A percentile compares a stretch with the other conserved stretches of the same genome.
These are phyloP conservation scores for Megalops cyprinoides DNA, from an alignment of 2,797 vertebrate genomes.

Conservation along the genomic window DNA sequence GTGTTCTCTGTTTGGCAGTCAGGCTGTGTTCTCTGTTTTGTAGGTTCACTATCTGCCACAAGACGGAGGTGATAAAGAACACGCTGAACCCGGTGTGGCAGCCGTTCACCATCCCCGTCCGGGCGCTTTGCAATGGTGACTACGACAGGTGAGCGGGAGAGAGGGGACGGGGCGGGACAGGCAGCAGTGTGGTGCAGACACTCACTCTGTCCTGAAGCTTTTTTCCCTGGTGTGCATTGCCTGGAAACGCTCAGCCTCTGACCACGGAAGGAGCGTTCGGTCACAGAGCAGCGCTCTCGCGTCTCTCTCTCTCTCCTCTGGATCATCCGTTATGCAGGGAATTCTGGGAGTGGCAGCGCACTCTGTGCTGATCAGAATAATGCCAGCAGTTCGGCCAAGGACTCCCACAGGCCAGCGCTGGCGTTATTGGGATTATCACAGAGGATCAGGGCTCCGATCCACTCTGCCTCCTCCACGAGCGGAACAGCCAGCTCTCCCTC, in stretches of 20 bases:
- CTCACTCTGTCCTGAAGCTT: background rate
- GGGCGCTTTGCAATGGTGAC: conserved; percentile 88
- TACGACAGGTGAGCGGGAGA: conserved; percentile 79
- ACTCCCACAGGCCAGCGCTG: conserved; percentile 63
- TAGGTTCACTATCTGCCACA: conserved; percentile 92
- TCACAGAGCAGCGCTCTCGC: background rate
- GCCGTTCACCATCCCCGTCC: conserved; percentile 87
- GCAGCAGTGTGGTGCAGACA: background rate
- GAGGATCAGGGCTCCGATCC: conserved; percentile 30
- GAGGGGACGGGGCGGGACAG: background rate
- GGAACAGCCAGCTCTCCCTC: background rate
- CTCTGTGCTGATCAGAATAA: conserved; percentile 65
- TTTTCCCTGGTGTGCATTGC: background rate
- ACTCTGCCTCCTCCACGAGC: background rate
- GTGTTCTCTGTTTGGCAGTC: background rate
- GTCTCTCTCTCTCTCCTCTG: background rate
- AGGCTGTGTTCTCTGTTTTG: background rate
- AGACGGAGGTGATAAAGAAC: conserved; percentile 92
- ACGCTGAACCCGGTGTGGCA: conserved; percentile 91
- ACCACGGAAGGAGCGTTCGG: background rate
- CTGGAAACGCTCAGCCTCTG: background rate
- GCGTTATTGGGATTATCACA: conserved; percentile 65
- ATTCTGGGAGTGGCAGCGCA: background rate
- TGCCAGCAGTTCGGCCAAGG: conserved; percentile 63
- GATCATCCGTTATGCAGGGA: background rate